phyloP scores from a whole-genome alignment of 1,140 invertebrate genomes.

The Aphelenchoides avenae region DNA sequence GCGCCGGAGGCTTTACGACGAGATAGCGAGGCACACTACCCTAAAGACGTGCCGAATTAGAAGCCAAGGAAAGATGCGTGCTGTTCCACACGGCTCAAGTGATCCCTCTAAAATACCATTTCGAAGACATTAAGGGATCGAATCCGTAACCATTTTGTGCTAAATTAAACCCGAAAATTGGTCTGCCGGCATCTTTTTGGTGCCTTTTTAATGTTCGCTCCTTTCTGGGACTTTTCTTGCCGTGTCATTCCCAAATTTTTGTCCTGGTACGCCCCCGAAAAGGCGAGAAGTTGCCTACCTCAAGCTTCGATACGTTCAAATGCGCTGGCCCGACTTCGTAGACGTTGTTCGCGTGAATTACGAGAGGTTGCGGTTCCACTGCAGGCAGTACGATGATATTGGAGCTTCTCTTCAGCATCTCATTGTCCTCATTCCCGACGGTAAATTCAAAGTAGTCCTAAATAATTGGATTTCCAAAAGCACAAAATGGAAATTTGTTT shows the following conservation, averaged over 20 bases:
- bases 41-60: no score
- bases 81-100: no score
- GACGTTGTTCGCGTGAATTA: slow-evolving; percentile 43
- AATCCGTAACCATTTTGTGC: no score
- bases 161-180: no score
- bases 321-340: slow-evolving; percentile 42
- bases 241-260: no score
- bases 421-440: slow-evolving; percentile 51
- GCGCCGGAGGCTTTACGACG: slow-evolving; percentile 35
- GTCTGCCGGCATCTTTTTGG: no score
- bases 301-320: slow-evolving; percentile 41
- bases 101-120: no score
- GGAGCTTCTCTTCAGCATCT: slow-evolving; percentile 38
- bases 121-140: no score
- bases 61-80: no score
- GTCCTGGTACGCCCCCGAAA: no score
- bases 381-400: slow-evolving; percentile 34
- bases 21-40: slow-evolving; percentile 52
- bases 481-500: slow-evolving; percentile 5
- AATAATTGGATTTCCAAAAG: slow-evolving; percentile 14
- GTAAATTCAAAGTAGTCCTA: slow-evolving; percentile 53
- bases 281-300: slow-evolving; percentile 13
- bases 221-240: no score
- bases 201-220: no score
- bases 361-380: slow-evolving; percentile 35